Evolutionary conservation across 1,140 invertebrate species (phyloP), one percentile per base, ranked within the genome.

Genomic region (Drosophila lacteicornis): DNA sequence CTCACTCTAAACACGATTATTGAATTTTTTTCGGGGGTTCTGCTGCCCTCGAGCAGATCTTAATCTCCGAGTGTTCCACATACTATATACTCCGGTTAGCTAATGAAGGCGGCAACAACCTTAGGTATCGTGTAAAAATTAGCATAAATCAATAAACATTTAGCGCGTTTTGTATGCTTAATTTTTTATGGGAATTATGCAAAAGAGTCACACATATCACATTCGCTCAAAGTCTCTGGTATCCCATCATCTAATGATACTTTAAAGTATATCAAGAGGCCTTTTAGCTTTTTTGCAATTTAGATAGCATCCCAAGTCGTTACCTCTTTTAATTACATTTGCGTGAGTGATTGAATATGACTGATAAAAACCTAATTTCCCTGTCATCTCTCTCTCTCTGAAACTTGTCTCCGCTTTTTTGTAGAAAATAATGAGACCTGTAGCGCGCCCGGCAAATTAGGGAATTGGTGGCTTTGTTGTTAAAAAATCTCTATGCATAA

Each of bases 101-200:
- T 68, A 77, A 77, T 66, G 63, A 77, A 77, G 57, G 22, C 27
- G 78, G 59, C 79, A 82, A 86, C 75, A 86, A 80, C 79, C 83
- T 65, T 49, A 40, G 45, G 13, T 60, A 15, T 49, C 43, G 33
- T 75, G 65, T 59, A 27, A 33, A 38, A 47, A 90, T 88, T 84
- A 67, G 60, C 85, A 88, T 88, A 88, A 90, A 90, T 84, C 84
- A 75, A 88, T 88, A 87, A 88, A 84, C 80, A 79, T 80, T 71
- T 70, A 65, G 50, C 60, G 50, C 60, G 43, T 67, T 42, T 53
- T 57, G 58, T 78, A 62, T 56, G 17, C 55, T 69, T 65, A 61
- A 75, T 67, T 76, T 76, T 76, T 67, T 55, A 53, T 68, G 40
- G 42, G 49, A 58, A 49, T 73, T 60, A 73, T 73, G 67, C 70